These are phyloP conservation scores for Calameuta idolon DNA, from an alignment of 2,888 invertebrate species.

Conservation along the genomic window DNA sequence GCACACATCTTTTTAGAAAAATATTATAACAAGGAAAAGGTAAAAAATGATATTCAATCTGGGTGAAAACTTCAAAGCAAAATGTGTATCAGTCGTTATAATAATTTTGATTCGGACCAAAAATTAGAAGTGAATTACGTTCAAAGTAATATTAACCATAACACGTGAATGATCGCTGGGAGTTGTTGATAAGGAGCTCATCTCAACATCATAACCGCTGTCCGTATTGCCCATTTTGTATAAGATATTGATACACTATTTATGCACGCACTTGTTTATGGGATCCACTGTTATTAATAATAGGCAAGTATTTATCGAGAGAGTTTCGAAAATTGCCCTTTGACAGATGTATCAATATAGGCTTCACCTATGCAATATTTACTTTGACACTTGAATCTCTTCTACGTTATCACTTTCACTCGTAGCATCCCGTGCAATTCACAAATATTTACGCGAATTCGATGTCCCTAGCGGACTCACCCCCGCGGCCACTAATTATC, in stretches of 20 bases:
- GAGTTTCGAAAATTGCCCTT: background rate
- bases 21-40: no score
- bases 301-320: no score
- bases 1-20: background rate
- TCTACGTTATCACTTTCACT: background rate
- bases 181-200: constrained; percentile 50
- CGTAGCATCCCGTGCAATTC: background rate
- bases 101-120: background rate
- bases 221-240: constrained; percentile 44
- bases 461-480: background rate
- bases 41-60: no score
- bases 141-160: constrained; percentile 35
- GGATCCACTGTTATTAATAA: no score
- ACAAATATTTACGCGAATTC: background rate
- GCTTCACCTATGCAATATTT: background rate
- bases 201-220: constrained; percentile 54
- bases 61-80: background rate
- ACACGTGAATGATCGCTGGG: constrained; percentile 39
- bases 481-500: background rate
- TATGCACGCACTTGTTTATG: background rate
- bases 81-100: background rate
- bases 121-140: background rate
- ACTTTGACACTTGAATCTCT: background rate
- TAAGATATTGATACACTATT: background rate
- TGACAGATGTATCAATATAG: background rate